Evolutionary conservation across 2,113 vertebrate genomes (phyloP).

Genomic region (Hydrolagus affinis): DNA sequence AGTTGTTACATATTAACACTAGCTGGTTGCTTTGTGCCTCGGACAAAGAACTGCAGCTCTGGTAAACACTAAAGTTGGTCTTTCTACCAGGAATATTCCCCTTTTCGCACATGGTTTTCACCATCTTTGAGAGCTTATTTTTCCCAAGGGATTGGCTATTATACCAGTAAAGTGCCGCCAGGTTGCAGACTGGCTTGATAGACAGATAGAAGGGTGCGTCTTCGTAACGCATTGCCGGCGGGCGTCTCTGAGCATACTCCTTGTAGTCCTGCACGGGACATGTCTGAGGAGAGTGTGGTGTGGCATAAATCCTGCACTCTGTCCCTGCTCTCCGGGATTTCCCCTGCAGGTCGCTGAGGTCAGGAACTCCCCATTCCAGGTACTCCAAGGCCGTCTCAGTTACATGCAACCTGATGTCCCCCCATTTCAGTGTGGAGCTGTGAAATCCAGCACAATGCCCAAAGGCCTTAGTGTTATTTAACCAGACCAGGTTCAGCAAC

Average conservation of each 20-base stretch:
- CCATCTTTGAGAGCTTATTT: slow-evolving; percentile 78
- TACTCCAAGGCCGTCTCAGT: slow-evolving; percentile 67
- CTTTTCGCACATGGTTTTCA: slow-evolving; percentile 77
- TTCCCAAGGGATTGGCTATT: slow-evolving; percentile 75
- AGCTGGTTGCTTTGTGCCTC: slow-evolving; percentile 76
- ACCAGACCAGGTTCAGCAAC: slow-evolving; percentile 71
- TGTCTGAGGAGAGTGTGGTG: slow-evolving; percentile 66
- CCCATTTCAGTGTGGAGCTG: slow-evolving; percentile 71
- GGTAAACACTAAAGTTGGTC: slow-evolving; percentile 76
- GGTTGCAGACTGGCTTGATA: slow-evolving; percentile 70
- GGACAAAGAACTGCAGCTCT: slow-evolving; percentile 71
- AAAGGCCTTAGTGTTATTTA: slow-evolving; percentile 72
- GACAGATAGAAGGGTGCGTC: slow-evolving; percentile 71
- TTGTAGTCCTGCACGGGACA: slow-evolving; percentile 76
- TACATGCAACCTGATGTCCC: slow-evolving; percentile 64
- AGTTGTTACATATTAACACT: slow-evolving; percentile 70
- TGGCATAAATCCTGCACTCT: slow-evolving; percentile 66
- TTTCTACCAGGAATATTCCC: slow-evolving; percentile 72
- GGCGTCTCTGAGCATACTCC: slow-evolving; percentile 68
- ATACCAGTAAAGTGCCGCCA: slow-evolving; percentile 72
- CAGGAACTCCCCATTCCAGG: slow-evolving; percentile 72
- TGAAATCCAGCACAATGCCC: slow-evolving; percentile 74
- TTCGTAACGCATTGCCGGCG: slow-evolving; percentile 70
- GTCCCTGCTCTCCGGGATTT: slow-evolving; percentile 64
- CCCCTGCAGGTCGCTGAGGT: slow-evolving; percentile 51